These are phyloP conservation scores for Tetranychus piercei DNA, from an alignment of 2,888 invertebrate species.

Conservation along the genomic window DNA sequence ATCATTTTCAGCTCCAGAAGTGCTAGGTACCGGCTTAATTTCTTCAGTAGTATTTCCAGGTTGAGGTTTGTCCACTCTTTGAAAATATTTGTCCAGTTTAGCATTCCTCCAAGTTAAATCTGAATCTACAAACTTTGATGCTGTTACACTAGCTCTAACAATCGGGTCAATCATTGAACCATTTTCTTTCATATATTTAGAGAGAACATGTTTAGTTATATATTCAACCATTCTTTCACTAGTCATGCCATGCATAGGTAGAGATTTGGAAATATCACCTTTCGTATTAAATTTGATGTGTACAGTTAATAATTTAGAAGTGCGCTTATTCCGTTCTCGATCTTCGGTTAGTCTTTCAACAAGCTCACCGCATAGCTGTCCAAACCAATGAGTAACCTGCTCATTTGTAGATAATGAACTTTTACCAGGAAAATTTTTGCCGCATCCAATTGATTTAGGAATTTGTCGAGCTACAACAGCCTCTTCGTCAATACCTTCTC, in stretches of 20 bases:
- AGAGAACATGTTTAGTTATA: background rate
- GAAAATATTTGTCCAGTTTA: constrained; percentile 10
- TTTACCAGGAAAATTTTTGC: constrained; percentile 74
- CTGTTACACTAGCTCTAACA: constrained; percentile 15
- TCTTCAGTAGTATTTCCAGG: background rate
- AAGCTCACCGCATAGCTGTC: constrained; percentile 60
- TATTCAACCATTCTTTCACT: background rate
- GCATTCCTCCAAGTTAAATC: background rate
- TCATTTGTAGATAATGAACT: constrained; percentile 46
- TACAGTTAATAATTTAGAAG: constrained; percentile 23
- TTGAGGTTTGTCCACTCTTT: constrained; percentile 4
- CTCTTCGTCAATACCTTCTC: constrained; percentile 67
- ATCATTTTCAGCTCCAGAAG: background rate
- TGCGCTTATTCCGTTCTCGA: constrained; percentile 26
- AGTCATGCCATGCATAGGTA: background rate
- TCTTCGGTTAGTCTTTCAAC: constrained; percentile 63
- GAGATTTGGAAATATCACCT: background rate
- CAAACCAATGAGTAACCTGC: constrained; percentile 56
- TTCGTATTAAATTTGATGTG: background rate
- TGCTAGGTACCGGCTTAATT: background rate
- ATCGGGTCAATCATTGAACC: constrained; percentile 14
- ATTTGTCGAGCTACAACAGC: constrained; percentile 63
- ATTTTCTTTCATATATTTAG: background rate
- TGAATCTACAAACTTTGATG: constrained; percentile 17
- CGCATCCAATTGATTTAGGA: constrained; percentile 82